Conservation (phyloP, 2,113 vertebrate species). For the Bagarius yarrelli region DNA sequence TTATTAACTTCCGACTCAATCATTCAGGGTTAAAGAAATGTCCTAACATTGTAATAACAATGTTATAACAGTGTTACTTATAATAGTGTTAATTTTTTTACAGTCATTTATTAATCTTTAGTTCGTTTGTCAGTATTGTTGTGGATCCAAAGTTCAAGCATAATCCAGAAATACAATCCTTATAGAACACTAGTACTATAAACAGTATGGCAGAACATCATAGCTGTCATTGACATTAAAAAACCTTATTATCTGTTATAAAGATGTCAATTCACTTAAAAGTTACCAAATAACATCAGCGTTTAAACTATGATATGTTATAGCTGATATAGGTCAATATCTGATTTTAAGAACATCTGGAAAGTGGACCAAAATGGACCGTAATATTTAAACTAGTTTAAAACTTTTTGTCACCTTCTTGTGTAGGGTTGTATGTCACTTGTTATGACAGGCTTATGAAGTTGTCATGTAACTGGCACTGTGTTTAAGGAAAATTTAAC, state of each 20-base stretch:
- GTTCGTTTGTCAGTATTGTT: background rate
- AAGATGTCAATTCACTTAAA: background rate
- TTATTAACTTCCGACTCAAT: too few relatives aligned
- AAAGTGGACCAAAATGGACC: too few relatives aligned
- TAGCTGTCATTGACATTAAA: background rate
- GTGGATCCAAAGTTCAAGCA: background rate
- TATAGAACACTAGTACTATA: background rate
- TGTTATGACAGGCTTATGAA: background rate
- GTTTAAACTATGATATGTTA: too few relatives aligned
- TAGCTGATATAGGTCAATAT: too few relatives aligned
- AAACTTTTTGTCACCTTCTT: too few relatives aligned
- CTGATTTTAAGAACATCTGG: too few relatives aligned
- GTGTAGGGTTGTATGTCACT: background rate
- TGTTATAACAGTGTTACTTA: background rate
- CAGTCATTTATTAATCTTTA: background rate
- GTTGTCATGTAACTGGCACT: background rate
- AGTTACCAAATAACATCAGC: background rate
- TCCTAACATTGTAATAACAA: background rate
- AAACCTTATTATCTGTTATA: background rate
- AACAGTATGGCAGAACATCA: background rate
- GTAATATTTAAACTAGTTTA: too few relatives aligned
- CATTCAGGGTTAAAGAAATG: background rate
- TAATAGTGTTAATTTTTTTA: background rate
- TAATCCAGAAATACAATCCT: background rate
- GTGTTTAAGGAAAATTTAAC: background rate